Percentiles rank a stretch among this genome's conserved stretches.
phyloP scores from a whole-genome alignment of 2,113 vertebrate species.

The Onychostoma macrolepis region DNA sequence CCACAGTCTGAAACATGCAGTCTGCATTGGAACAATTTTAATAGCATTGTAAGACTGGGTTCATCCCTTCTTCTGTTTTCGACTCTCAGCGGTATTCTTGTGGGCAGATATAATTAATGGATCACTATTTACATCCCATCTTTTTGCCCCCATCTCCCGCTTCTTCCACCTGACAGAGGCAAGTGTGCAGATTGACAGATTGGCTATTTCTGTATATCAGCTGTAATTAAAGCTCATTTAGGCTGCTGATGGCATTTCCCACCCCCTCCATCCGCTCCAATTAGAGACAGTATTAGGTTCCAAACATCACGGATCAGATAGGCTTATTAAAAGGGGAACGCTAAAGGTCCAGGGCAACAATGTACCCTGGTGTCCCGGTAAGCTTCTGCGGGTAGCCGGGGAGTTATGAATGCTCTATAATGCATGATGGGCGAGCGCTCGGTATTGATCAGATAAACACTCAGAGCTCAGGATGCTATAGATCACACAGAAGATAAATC shows the following conservation, averaged over 20 bases:
- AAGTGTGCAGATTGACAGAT: slow-evolving; percentile 63
- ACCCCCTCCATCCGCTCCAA: slow-evolving; percentile 55
- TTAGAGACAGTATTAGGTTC: slow-evolving; percentile 59
- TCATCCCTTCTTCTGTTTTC: background rate
- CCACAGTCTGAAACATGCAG: slow-evolving; percentile 11
- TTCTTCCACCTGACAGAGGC: slow-evolving; percentile 47
- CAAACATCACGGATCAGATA: slow-evolving; percentile 55
- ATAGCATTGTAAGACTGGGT: slow-evolving; percentile 7
- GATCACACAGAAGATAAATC: slow-evolving; percentile 49
- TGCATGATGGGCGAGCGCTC: slow-evolving; percentile 13
- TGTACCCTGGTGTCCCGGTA: slow-evolving; percentile 24
- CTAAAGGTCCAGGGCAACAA: slow-evolving; percentile 47
- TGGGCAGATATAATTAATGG: slow-evolving; percentile 61
- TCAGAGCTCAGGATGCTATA: slow-evolving; percentile 48
- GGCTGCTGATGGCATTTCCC: slow-evolving; percentile 61
- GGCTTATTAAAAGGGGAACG: slow-evolving; percentile 47
- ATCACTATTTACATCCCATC: slow-evolving; percentile 58
- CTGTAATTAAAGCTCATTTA: slow-evolving; percentile 65
- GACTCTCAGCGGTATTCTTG: slow-evolving; percentile 47
- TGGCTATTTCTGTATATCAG: slow-evolving; percentile 61
- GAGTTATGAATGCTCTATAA: slow-evolving; percentile 58
- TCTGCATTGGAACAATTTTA: slow-evolving; percentile 16
- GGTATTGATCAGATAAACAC: slow-evolving; percentile 57
- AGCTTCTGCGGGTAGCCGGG: slow-evolving; percentile 3
- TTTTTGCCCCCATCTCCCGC: slow-evolving; percentile 27